These are phyloP conservation scores for Neotoma lepida DNA, from an alignment of 2,113 vertebrate genomes.

Conservation along the genomic window DNA sequence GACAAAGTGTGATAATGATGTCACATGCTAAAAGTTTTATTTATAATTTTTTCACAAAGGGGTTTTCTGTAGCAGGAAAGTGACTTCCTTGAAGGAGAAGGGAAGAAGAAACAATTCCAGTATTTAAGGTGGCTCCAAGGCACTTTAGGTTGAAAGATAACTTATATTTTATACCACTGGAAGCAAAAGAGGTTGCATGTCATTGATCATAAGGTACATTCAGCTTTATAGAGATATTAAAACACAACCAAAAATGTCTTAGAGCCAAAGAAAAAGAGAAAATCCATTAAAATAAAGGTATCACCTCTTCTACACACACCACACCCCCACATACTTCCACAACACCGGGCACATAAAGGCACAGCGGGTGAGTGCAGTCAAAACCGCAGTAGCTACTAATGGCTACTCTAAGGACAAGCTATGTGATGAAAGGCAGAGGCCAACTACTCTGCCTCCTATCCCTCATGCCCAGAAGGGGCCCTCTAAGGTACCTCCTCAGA, in stretches of 20 bases:
- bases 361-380: neutral
- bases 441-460: neutral
- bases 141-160: neutral
- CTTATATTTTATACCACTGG: neutral
- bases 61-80: conserved; percentile 22
- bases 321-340: neutral
- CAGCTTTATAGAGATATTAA: conserved; percentile 25
- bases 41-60: neutral
- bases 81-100: neutral
- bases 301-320: neutral
- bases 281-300: neutral
- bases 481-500: neutral
- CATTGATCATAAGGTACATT: neutral
- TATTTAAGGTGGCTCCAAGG: neutral
- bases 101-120: neutral
- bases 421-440: neutral
- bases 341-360: neutral
- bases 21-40: neutral
- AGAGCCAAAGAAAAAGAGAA: conserved; percentile 13
- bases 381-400: neutral
- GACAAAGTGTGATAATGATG: neutral
- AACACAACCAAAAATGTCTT: neutral
- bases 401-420: conserved; percentile 14
- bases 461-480: neutral
- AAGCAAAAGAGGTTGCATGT: neutral